Evolutionary conservation across 2,113 vertebrate species (phyloP).

Genomic region (Sceloporus tristichus): DNA sequence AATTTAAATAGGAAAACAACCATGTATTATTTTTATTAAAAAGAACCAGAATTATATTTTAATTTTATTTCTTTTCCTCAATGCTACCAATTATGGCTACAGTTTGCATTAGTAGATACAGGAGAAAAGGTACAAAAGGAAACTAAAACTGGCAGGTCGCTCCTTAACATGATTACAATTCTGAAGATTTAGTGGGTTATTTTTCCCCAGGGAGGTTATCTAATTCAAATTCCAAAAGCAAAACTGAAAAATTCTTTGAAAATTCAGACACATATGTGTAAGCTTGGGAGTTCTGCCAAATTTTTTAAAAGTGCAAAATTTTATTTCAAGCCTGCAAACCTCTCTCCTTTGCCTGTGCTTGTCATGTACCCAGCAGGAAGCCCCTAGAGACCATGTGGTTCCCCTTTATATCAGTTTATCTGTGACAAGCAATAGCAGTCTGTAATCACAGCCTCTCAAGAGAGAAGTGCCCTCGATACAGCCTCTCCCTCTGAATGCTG

Average conservation of each 20-base stretch:
- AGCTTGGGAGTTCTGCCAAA: neutral
- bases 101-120: neutral
- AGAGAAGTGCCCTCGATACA: neutral
- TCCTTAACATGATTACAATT: neutral
- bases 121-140: neutral
- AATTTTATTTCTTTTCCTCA: neutral
- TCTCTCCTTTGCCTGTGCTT: neutral
- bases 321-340: neutral
- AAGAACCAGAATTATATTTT: neutral
- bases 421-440: conserved; percentile 15
- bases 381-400: neutral
- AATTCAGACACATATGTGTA: neutral
- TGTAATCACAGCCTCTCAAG: conserved; percentile 1
- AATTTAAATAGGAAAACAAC: neutral
- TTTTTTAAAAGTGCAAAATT: neutral
- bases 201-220: neutral
- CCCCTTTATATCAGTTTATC: neutral
- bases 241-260: neutral
- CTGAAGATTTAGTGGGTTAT: neutral
- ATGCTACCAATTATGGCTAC: neutral
- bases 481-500: neutral
- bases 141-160: neutral
- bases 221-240: neutral
- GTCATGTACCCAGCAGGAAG: neutral
- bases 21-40: neutral